These are phyloP conservation scores for Dendrocincla tyrannina DNA, from an alignment of 2,797 vertebrate genomes.

Conservation along the genomic window DNA sequence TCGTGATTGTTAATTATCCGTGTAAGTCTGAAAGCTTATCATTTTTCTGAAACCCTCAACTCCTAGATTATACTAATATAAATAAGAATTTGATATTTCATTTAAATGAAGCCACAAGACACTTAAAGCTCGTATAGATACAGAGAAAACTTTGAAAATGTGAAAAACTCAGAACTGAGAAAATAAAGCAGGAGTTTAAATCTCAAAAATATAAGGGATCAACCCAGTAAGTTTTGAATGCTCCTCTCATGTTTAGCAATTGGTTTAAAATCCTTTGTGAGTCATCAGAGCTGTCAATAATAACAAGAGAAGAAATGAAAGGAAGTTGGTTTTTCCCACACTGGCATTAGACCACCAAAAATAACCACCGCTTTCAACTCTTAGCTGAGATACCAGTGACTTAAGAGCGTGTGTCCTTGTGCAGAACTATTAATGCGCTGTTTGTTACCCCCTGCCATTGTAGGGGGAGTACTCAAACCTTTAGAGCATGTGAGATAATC, in stretches of 20 bases:
- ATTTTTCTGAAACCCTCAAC: neutral
- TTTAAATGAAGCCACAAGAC: neutral
- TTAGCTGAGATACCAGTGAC: conserved; percentile 4
- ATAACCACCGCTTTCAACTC: neutral
- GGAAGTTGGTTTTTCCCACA: neutral
- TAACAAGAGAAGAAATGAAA: neutral
- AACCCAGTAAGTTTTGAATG: neutral
- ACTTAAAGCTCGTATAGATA: neutral
- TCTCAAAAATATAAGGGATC: neutral
- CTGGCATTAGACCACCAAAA: neutral
- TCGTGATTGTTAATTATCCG: neutral
- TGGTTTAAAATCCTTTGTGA: neutral
- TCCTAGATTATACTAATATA: neutral
- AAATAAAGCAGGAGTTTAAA: neutral
- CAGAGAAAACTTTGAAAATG: neutral
- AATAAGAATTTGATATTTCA: neutral
- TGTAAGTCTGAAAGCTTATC: neutral
- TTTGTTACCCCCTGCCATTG: conserved; percentile 13
- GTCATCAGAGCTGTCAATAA: neutral
- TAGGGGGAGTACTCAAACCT: neutral
- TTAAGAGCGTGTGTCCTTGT: conserved; percentile 5
- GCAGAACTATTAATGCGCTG: conserved; percentile 40
- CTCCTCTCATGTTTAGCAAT: neutral
- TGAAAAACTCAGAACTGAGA: neutral
- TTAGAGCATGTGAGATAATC: conserved; percentile 54